Percentiles rank a stretch among this genome's conserved stretches.
phyloP scores from a whole-genome alignment of 2,113 vertebrate species.

The Brachyhypopomus gauderio region DNA sequence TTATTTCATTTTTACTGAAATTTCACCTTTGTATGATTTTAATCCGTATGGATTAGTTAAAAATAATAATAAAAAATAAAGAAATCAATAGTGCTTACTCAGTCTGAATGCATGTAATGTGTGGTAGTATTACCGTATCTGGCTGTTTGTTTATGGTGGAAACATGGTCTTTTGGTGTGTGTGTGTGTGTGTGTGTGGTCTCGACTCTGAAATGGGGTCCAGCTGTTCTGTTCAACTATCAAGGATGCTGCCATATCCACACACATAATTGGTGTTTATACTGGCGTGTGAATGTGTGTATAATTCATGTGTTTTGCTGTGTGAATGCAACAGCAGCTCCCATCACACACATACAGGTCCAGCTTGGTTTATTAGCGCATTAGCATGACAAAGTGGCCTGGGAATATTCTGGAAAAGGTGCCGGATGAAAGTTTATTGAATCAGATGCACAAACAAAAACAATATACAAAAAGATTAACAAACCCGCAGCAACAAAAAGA shows the following conservation, averaged over 20 bases:
- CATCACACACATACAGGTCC: background rate
- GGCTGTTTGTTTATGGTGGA: background rate
- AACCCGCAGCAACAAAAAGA: background rate
- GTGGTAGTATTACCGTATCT: background rate
- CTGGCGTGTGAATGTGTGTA: too few species aligned
- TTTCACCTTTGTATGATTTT: conserved; percentile 62
- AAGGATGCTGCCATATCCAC: too few species aligned
- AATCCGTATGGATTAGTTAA: conserved; percentile 72
- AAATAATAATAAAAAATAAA: conserved; percentile 57
- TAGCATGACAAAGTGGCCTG: too few species aligned
- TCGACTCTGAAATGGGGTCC: too few species aligned
- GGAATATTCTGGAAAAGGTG: background rate
- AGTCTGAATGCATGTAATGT: background rate
- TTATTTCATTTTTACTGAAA: conserved; percentile 56
- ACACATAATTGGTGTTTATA: too few species aligned
- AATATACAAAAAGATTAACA: background rate
- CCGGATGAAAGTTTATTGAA: conserved; percentile 16
- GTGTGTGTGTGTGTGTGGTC: too few species aligned
- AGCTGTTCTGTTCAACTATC: too few species aligned
- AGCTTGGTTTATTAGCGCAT: background rate
- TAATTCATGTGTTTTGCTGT: too few species aligned
- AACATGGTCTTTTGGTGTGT: background rate
- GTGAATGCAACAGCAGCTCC: too few species aligned
- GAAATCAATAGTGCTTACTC: conserved; percentile 69
- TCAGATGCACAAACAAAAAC: conserved; percentile 34